Base-by-base conservation (phyloP, 2,888 invertebrate species). In the Drosophila borealis region DNA sequence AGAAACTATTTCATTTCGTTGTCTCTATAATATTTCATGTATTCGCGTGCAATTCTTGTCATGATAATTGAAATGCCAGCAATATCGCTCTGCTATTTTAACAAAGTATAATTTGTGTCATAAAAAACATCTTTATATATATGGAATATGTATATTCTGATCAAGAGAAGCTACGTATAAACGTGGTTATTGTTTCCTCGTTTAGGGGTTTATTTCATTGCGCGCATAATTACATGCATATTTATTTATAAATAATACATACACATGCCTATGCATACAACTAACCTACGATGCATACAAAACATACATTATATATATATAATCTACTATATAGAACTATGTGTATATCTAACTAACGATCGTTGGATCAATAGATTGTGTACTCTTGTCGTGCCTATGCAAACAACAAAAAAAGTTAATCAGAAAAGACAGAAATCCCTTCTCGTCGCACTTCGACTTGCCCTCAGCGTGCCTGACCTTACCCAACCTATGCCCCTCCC, bases 321-420 rank as follows among this genome's bases (percentile, higher is more conserved):
- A 57, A 44, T 46, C 56, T 46, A 66, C 19, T 59, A 48, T 66
- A 17, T 49, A 37, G 42, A 61, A 49, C 29, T 42, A 66, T 51
- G 33, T 64, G 68, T 48, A 56, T 53, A 63, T 74, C 60, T 59
- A 61, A 67, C 63, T 48, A 68, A 49, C 39, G 41, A 67, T 50
- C 70, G 60, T 60, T 67, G 19, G 60, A 56, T 55, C 45, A 10
- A 42, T 68, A 37, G 50, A 48, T 65, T 56, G 29, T 64, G 48
- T 60, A 36, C 34, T 59, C 48, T 64, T 53, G 51, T 55, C 57
- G 70, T 81, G 81, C 78, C 67, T 80, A 51, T 53, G 66, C 34
- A 48, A 50, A 39, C 25, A 25, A 61, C 17, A 50, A 37, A 41
- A 34, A 39, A 39, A 44, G 46, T 13, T 42, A 34, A 11, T 10